A percentile compares a stretch with the other conserved stretches of the same genome.
These are phyloP conservation scores for Pseudococcus jackbeardsleyi DNA, from an alignment of 2,888 invertebrate species.

Conservation along the genomic window DNA sequence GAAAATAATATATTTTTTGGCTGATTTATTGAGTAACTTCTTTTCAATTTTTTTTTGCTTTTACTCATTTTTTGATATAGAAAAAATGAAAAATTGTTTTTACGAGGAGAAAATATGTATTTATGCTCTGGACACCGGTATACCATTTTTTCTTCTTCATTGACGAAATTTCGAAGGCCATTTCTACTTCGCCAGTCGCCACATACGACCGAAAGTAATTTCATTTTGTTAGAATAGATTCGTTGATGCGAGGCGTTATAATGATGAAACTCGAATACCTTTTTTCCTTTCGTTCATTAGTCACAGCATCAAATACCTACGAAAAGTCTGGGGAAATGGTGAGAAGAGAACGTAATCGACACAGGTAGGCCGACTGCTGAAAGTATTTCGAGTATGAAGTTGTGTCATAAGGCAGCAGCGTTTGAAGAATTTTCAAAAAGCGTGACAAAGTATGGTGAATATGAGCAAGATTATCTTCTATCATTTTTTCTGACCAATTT, in stretches of 20 bases:
- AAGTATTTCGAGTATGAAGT: too few species aligned
- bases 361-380: background rate
- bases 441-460: too few species aligned
- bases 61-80: too few species aligned
- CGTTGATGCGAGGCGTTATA: constrained; percentile 14
- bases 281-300: constrained; percentile 1
- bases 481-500: too few species aligned
- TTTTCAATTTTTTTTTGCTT: too few species aligned
- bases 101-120: background rate
- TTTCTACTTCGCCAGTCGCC: background rate
- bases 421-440: too few species aligned
- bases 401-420: too few species aligned
- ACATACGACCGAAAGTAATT: background rate
- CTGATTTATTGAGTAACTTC: too few species aligned
- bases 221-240: background rate
- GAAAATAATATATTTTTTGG: too few species aligned
- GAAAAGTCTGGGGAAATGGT: constrained; percentile 3
- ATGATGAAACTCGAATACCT: constrained; percentile 5
- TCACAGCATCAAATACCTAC: background rate
- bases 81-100: too few species aligned
- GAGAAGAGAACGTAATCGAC: background rate
- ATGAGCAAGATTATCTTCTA: too few species aligned
- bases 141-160: background rate
- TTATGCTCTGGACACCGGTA: background rate
- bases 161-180: background rate